Evolutionary conservation across 2,797 vertebrate species (phyloP).

Genomic region (Synaphobranchus kaupii): DNA sequence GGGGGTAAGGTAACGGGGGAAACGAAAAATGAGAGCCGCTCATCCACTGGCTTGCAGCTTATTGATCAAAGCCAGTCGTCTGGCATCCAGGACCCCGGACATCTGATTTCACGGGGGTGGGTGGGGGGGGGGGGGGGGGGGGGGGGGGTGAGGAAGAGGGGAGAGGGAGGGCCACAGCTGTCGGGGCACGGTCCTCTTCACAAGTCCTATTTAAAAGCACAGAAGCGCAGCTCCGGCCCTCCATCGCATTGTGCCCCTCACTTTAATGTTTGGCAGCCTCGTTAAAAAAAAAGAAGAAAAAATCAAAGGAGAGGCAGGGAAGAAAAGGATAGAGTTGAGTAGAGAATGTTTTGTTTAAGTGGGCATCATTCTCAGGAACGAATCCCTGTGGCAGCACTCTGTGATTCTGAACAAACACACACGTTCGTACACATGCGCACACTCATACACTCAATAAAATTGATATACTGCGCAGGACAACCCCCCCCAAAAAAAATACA

Average conservation of each 20-base stretch:
- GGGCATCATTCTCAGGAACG: background rate
- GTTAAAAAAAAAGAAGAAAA: background rate
- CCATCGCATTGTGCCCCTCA: no score
- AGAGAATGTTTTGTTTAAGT: background rate
- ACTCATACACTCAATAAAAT: background rate
- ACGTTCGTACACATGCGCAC: background rate
- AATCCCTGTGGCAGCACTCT: background rate
- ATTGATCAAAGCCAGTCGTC: slow-evolving; percentile 30
- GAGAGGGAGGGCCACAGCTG: background rate
- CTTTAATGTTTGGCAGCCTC: background rate
- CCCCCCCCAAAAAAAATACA: background rate
- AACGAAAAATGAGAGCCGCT: background rate
- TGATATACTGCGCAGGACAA: background rate
- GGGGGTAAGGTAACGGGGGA: background rate
- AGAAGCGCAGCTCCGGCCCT: background rate
- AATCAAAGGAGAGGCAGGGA: background rate
- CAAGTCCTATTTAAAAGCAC: background rate
- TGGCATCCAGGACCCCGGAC: background rate
- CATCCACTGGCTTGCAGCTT: slow-evolving; percentile 12
- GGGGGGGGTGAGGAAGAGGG: background rate
- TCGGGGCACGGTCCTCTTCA: background rate
- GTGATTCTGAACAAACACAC: background rate
- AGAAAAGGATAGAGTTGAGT: background rate
- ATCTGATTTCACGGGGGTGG: background rate
- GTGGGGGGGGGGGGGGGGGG: no score